Conservation (phyloP, 37 sponge, comb jelly and placozoan genomes). For the Bolinopsis microptera region DNA sequence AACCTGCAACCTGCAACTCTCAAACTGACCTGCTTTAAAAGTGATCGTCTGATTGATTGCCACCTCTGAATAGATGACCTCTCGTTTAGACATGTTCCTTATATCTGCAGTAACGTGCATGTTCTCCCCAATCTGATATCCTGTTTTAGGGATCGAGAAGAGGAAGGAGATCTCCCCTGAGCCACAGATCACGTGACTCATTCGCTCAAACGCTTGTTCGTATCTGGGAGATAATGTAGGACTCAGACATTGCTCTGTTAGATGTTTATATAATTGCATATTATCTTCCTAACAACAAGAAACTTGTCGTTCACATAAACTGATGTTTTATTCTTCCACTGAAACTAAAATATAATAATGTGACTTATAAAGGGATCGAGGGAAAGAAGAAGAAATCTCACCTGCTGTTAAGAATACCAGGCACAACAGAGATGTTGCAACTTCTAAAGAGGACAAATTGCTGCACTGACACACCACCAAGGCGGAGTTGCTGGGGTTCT, state of each 20-base stretch:
- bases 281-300: no score
- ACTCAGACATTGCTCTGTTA: neutral
- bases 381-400: no score
- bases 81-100: constrained; percentile 26
- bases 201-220: constrained; percentile 47
- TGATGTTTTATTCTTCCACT: no score
- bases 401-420: constrained; percentile 18
- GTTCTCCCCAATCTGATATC: neutral
- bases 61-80: constrained; percentile 1
- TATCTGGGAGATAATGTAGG: neutral
- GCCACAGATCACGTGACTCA: neutral
- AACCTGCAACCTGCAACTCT: no score
- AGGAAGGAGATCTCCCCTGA: constrained; percentile 57
- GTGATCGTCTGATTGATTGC: constrained; percentile 36
- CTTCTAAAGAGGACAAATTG: constrained; percentile 8
- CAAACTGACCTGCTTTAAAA: constrained; percentile 37
- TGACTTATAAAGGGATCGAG: no score
- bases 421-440: neutral
- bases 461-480: neutral
- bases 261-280: no score
- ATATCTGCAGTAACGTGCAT: constrained; percentile 44
- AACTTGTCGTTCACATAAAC: no score
- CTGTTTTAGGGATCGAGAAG: neutral
- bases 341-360: no score
- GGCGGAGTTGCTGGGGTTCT: neutral